Conservation (phyloP, 2,797 vertebrate species). For the Simalia tracyae region DNA sequence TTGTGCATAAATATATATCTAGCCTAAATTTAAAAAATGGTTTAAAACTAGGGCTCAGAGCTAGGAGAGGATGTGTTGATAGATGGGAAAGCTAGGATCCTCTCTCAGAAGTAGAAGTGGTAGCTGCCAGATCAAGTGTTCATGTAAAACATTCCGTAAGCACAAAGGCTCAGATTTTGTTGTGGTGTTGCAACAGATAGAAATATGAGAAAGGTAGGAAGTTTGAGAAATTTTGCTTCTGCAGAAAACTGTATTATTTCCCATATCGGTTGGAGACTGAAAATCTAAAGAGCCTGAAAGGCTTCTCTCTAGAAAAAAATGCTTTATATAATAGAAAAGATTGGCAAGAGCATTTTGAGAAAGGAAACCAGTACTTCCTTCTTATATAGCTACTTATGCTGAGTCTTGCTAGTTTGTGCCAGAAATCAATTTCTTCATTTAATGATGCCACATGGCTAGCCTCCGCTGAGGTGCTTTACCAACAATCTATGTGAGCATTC, state of each 20-base stretch:
- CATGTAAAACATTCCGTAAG: not conserved
- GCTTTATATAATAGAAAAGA: not conserved
- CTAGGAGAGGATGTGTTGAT: not conserved
- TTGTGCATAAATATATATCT: not conserved
- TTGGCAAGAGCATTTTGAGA: not conserved
- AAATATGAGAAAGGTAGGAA: not conserved
- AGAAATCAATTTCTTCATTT: slow-evolving; percentile 21
- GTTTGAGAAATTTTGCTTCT: not conserved
- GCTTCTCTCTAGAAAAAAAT: not conserved
- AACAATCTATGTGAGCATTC: not conserved
- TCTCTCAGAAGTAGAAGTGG: not conserved
- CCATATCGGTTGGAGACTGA: not conserved
- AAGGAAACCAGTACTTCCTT: not conserved
- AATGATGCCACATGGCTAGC: not conserved
- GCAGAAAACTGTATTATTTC: not conserved
- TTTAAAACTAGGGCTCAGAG: not conserved
- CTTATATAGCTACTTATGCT: not conserved
- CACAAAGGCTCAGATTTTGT: not conserved
- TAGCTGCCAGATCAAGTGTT: not conserved
- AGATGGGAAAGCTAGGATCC: not conserved
- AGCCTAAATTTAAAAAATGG: not conserved
- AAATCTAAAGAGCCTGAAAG: not conserved
- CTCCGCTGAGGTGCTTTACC: not conserved
- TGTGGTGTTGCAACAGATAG: not conserved
- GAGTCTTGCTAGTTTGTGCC: slow-evolving; percentile 8